A percentile compares a stretch with the other conserved stretches of the same genome.
Evolutionary conservation across 2,113 vertebrate species (phyloP).

Genomic region (Sturnira hondurensis): DNA sequence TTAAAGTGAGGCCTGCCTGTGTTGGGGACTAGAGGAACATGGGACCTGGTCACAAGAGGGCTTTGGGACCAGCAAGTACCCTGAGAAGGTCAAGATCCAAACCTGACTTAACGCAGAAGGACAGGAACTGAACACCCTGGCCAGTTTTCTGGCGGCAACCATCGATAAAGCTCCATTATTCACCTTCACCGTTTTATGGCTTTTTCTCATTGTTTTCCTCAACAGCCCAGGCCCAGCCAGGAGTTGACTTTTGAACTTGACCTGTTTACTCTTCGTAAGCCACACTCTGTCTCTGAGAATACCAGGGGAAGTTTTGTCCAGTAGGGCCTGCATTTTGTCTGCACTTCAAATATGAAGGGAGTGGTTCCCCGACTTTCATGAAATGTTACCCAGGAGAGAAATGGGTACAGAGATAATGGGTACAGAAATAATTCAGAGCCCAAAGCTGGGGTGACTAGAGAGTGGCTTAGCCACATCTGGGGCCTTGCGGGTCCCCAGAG

Average conservation of each 20-base stretch:
- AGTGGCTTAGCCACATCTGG: background rate
- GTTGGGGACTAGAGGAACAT: background rate
- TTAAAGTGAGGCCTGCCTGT: background rate
- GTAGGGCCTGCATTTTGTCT: background rate
- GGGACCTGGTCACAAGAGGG: background rate
- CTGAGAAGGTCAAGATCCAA: background rate
- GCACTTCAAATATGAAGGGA: background rate
- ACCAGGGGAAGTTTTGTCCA: background rate
- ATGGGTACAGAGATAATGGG: too few relatives aligned
- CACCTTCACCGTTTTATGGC: background rate
- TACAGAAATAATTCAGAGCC: background rate
- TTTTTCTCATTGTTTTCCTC: background rate
- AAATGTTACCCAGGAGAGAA: background rate
- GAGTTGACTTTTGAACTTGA: constrained; percentile 45
- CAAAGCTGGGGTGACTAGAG: background rate
- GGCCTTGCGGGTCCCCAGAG: background rate
- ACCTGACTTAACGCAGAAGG: background rate
- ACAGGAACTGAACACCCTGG: background rate
- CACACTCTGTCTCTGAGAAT: background rate
- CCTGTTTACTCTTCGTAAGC: constrained; percentile 20
- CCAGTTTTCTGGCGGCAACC: background rate
- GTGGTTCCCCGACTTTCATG: background rate
- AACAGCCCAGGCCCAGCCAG: constrained; percentile 16
- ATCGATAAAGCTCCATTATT: background rate
- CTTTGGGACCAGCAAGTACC: background rate